Evolutionary conservation across 2,113 vertebrate genomes (phyloP), one percentile per base, ranked within the genome.

Genomic region (Eolophus roseicapilla): DNA sequence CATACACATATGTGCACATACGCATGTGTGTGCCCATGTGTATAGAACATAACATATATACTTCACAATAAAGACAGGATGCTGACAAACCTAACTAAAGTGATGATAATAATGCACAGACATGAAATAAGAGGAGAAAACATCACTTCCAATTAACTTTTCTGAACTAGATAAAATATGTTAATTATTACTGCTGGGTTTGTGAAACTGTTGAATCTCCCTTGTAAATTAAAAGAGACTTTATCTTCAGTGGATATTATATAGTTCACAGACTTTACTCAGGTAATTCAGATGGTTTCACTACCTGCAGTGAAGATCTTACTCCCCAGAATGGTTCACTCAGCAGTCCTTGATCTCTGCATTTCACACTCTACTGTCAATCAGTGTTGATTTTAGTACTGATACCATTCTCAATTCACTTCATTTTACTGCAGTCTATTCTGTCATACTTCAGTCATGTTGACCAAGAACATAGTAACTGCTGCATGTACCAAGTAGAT

Each of bases 31-130:
- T 64, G 28, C 29, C 18, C 31, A 11, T 28, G 20, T 35, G 6
- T 2, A 3, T 37, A 82, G 44, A 90, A 57, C 17, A 44, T 13
- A 52, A 35, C 11, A 11, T 27, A 28, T 28, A n/a, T 55, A 63
- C 19, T 70, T 49, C 21, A n/a, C 37, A 71, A 41, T 27, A 57
- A 53, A 71, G 24, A 70, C 6, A 70, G 4, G 23, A 43, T 55
- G 12, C 29, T 91, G 60, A 46, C 2, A 86, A 64, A 49, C 24
- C 28, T 75, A 88, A 60, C 76, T 50, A 60, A 65, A 74, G 37
- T n/a, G 0, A 35, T 49, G 0, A 39, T 49, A 41, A 50, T 27
- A 69, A 69, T 49, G 62, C 17, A n/a, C 3, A 70, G 25, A 15
- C 18, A 11, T 12, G 24, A 82, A 86, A 90, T 8, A 63, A 63